A percentile compares a stretch with the other conserved stretches of the same genome.
Evolutionary conservation across 2,888 invertebrate species (phyloP).

Genomic region (Drosophila atripex): DNA sequence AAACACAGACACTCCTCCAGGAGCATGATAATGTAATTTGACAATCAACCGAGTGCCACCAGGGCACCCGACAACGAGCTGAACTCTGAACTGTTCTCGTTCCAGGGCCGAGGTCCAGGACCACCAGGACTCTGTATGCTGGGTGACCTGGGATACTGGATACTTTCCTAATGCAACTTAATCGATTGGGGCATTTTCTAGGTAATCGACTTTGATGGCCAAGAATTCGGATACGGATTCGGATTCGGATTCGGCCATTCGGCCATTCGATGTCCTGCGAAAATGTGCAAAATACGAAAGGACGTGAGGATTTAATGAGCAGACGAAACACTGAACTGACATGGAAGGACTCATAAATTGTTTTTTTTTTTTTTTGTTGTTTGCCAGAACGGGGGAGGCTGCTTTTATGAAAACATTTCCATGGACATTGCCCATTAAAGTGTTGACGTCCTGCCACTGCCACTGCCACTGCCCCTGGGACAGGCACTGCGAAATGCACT

Average conservation of each 20-base stretch:
- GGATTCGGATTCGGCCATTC: not conserved
- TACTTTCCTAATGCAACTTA: constrained; percentile 60
- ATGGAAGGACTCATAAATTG: constrained; percentile 63
- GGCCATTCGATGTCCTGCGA: constrained; percentile 5
- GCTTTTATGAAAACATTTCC: constrained; percentile 69
- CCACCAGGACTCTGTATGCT: not conserved
- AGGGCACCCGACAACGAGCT: constrained; percentile 39
- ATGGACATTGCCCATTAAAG: constrained; percentile 45
- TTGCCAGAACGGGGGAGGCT: constrained; percentile 4
- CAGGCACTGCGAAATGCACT: constrained; percentile 27
- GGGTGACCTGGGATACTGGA: constrained; percentile 13
- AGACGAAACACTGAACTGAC: constrained; percentile 24
- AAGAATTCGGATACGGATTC: not conserved
- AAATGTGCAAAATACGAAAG: constrained; percentile 11
- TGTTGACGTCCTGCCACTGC: constrained; percentile 36
- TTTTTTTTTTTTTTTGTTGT: too few species aligned
- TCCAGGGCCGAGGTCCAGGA: not conserved
- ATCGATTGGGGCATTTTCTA: constrained; percentile 74
- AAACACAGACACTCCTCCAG: constrained; percentile 64
- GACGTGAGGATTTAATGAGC: constrained; percentile 64
- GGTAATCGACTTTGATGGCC: constrained; percentile 77
- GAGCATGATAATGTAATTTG: constrained; percentile 75
- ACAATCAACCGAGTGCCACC: constrained; percentile 64
- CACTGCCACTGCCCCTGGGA: not conserved
- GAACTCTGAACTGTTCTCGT: constrained; percentile 16